phyloP scores from a whole-genome alignment of 2,113 vertebrate genomes.

The Orientallactaga bullata region DNA sequence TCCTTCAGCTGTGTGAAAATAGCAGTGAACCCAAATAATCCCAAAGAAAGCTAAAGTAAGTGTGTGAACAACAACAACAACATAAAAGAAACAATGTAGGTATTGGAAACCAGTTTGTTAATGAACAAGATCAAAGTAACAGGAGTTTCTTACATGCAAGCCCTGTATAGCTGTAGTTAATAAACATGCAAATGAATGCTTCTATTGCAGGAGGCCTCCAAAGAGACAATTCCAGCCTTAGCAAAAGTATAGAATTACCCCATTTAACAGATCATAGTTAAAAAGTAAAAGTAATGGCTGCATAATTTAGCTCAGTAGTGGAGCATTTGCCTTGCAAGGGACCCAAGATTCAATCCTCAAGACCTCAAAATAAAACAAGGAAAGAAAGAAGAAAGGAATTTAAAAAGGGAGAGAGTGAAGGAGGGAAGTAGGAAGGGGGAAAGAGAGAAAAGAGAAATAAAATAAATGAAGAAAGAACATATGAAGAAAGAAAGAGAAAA shows the following conservation, averaged over 20 bases:
- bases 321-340: no score
- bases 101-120: slow-evolving; percentile 72
- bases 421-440: no score
- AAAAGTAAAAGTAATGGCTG: background rate
- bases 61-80: slow-evolving; percentile 72
- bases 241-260: background rate
- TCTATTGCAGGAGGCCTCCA: slow-evolving; percentile 5
- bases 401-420: no score
- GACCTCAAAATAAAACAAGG: no score
- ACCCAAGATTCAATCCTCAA: no score
- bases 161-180: slow-evolving; percentile 34
- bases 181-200: slow-evolving; percentile 46
- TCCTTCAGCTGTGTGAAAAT: slow-evolving; percentile 60
- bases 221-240: background rate
- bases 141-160: slow-evolving; percentile 16
- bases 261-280: slow-evolving; percentile 13
- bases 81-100: slow-evolving; percentile 58
- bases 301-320: no score
- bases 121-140: slow-evolving; percentile 70
- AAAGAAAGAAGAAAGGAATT: no score
- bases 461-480: no score
- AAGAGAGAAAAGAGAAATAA: no score
- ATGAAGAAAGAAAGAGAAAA: no score
- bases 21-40: slow-evolving; percentile 68
- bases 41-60: slow-evolving; percentile 59